phyloP scores from a whole-genome alignment of 2,113 vertebrate genomes.

The Halcyon senegalensis region DNA sequence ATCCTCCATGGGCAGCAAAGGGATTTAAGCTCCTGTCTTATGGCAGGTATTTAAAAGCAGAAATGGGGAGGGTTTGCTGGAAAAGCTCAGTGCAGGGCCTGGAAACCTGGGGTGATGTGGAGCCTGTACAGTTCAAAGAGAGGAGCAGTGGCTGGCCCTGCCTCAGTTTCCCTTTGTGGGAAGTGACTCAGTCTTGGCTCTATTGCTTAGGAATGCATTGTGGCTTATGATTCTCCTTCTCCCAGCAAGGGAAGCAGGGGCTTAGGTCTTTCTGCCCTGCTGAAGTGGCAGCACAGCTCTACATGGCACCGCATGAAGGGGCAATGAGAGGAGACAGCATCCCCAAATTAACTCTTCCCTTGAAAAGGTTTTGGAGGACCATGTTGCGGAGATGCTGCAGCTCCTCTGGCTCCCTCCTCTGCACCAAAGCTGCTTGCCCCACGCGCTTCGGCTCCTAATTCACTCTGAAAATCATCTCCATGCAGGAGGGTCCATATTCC shows the following conservation, averaged over 20 bases:
- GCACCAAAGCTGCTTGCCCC: neutral
- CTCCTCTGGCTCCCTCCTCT: neutral
- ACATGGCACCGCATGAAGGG: rapidly evolving
- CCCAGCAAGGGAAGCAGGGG: neutral
- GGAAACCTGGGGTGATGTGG: neutral
- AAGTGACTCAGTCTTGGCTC: neutral
- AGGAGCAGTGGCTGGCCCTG: neutral
- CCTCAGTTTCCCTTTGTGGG: neutral
- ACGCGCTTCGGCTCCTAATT: rapidly evolving
- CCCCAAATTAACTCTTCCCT: neutral
- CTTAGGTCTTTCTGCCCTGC: neutral
- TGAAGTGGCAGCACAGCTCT: neutral
- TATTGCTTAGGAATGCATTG: neutral
- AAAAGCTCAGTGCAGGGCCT: too few species aligned
- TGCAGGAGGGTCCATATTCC: neutral
- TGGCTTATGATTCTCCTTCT: neutral
- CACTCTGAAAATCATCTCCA: neutral
- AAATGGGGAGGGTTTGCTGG: neutral
- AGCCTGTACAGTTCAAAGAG: rapidly evolving
- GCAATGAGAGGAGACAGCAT: rapidly evolving
- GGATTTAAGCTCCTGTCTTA: neutral
- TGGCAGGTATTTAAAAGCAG: neutral
- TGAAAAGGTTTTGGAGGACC: rapidly evolving
- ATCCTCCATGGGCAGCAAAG: neutral
- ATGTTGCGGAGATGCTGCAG: rapidly evolving